Evolutionary conservation across 2,797 vertebrate genomes (phyloP).

Genomic region (Smutsia temminckii): DNA sequence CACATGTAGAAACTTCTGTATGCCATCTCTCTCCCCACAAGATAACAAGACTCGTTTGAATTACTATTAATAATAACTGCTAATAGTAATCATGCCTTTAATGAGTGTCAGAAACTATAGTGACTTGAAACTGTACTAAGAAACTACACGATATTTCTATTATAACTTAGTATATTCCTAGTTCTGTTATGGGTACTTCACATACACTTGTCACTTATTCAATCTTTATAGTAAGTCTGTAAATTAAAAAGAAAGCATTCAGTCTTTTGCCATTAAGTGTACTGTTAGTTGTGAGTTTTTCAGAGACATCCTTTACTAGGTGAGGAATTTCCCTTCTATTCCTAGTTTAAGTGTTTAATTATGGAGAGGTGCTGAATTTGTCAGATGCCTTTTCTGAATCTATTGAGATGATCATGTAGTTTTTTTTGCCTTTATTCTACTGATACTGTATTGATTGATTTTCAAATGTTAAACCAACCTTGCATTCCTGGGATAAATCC

Average conservation of each 20-base stretch:
- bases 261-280: not conserved
- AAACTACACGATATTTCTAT: not conserved
- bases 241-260: not conserved
- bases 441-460: not conserved
- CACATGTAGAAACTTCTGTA: not conserved
- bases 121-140: not conserved
- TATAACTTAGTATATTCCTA: not conserved
- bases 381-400: not conserved
- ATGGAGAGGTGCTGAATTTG: not conserved
- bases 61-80: constrained; percentile 27
- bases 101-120: not conserved
- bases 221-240: not conserved
- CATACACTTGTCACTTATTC: not conserved
- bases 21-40: not conserved
- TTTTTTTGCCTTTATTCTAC: not conserved
- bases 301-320: not conserved
- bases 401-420: not conserved
- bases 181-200: not conserved
- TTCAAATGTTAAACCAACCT: not conserved
- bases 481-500: not conserved
- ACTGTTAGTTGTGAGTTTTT: not conserved
- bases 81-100: not conserved
- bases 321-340: not conserved
- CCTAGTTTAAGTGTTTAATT: not conserved
- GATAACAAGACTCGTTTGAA: not conserved